Evolutionary conservation across 2,888 invertebrate species (phyloP).

Genomic region (Achlya flavicornis): DNA sequence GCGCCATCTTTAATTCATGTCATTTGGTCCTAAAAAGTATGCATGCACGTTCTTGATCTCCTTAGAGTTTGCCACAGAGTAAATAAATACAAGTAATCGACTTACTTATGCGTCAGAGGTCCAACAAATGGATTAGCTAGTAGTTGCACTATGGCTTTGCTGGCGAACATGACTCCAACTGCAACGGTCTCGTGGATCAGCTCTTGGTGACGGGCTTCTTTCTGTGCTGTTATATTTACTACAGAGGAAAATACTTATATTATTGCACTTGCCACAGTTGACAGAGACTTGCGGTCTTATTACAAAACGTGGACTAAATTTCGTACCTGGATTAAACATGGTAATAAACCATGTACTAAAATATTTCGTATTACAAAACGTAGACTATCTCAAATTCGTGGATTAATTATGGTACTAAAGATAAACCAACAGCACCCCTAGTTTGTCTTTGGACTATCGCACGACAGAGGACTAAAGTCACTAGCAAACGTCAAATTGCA

Average conservation of each 20-base stretch:
- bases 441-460: too few relatives aligned
- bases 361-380: too few relatives aligned
- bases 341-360: too few relatives aligned
- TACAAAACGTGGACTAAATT: too few relatives aligned
- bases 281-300: too few relatives aligned
- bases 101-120: constrained; percentile 97
- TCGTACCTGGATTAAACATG: too few relatives aligned
- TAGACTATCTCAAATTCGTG: too few relatives aligned
- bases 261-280: neutral
- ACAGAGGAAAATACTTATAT: constrained; percentile 29
- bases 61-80: neutral
- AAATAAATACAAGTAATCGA: constrained; percentile 10
- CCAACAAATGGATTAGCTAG: constrained; percentile 99
- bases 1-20: neutral
- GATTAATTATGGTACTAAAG: too few relatives aligned
- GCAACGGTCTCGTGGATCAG: constrained; percentile 96
- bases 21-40: neutral
- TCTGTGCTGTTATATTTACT: constrained; percentile 88
- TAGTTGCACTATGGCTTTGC: constrained; percentile 98
- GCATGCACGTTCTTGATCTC: neutral
- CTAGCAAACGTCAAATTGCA: too few relatives aligned
- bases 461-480: too few relatives aligned
- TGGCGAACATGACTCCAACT: constrained; percentile 99
- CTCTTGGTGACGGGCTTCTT: constrained; percentile 90
- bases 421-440: too few relatives aligned